Percentiles rank a stretch among this genome's conserved stretches.
Evolutionary conservation across 92 coral and sea anemone species (phyloP).

Genomic region (Porites evermanni): DNA sequence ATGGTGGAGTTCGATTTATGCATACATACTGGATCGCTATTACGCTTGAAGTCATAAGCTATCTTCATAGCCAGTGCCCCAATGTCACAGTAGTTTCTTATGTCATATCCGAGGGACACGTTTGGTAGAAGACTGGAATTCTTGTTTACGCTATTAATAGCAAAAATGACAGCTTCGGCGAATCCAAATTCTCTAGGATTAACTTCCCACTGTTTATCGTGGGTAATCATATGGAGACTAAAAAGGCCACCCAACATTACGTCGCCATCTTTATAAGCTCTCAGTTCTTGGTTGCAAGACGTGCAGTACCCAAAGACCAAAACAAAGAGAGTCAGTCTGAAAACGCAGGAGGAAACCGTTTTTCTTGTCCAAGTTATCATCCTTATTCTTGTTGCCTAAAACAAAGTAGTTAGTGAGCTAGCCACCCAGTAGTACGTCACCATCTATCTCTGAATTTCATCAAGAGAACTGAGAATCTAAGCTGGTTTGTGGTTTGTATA

Average conservation of each 20-base stretch:
- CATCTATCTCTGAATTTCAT: too few species aligned
- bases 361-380: too few species aligned
- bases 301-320: too few species aligned
- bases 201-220: conserved; percentile 36
- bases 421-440: too few species aligned
- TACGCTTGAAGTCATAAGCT: not conserved
- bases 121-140: conserved; percentile 65
- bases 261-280: not conserved
- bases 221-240: conserved; percentile 28
- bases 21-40: not conserved
- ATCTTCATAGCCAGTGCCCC: not conserved
- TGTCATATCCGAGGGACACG: conserved; percentile 72
- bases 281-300: too few species aligned
- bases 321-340: too few species aligned
- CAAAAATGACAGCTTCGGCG: conserved; percentile 86
- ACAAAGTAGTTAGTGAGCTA: too few species aligned
- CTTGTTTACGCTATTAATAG: conserved; percentile 72
- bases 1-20: not conserved
- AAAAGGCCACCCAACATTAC: conserved; percentile 6
- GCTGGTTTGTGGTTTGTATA: too few species aligned
- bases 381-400: too few species aligned
- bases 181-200: conserved; percentile 76
- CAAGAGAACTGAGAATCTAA: too few species aligned
- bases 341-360: too few species aligned
- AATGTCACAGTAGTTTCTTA: not conserved